Evolutionary conservation across 2,888 invertebrate species (phyloP).

Genomic region (Biston stratarius): DNA sequence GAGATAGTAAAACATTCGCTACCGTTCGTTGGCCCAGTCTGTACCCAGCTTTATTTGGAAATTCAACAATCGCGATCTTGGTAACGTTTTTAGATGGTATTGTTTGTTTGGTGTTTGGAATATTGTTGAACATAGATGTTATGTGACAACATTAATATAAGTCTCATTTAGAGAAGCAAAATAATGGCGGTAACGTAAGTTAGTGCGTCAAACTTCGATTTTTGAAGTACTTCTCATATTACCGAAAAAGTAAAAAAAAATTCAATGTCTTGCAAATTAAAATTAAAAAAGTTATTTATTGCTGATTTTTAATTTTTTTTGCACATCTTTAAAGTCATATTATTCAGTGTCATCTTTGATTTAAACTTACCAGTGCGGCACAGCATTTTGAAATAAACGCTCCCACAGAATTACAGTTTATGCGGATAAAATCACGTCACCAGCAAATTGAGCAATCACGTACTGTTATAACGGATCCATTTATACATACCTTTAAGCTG

Average conservation of each 20-base stretch:
- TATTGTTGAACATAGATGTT: background rate
- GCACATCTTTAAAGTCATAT: too few species aligned
- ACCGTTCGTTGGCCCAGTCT: too few species aligned
- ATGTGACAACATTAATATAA: background rate
- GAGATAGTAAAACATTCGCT: too few species aligned
- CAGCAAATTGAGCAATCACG: conserved; percentile 56
- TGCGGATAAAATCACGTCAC: conserved; percentile 48
- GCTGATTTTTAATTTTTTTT: too few species aligned
- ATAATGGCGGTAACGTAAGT: background rate
- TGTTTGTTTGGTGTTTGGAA: conserved; percentile 1
- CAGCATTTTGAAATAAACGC: conserved; percentile 11
- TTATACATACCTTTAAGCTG: conserved; percentile 8
- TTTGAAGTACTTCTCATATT: too few species aligned
- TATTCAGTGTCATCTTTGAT: too few species aligned
- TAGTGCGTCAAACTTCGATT: too few species aligned
- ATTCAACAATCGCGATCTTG: conserved; percentile 32
- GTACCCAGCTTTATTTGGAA: conserved; percentile 14
- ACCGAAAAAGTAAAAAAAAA: too few species aligned
- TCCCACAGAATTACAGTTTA: conserved; percentile 13
- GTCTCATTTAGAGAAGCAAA: background rate
- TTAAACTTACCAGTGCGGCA: conserved; percentile 8
- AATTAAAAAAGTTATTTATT: too few species aligned
- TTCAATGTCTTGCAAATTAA: too few species aligned
- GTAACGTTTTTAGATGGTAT: conserved; percentile 15
- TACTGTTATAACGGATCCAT: conserved; percentile 47